Percentiles rank a stretch among this genome's conserved stretches.
These are phyloP conservation scores for Aphelocoma californica DNA, from an alignment of 2,797 vertebrate genomes.

Conservation along the genomic window DNA sequence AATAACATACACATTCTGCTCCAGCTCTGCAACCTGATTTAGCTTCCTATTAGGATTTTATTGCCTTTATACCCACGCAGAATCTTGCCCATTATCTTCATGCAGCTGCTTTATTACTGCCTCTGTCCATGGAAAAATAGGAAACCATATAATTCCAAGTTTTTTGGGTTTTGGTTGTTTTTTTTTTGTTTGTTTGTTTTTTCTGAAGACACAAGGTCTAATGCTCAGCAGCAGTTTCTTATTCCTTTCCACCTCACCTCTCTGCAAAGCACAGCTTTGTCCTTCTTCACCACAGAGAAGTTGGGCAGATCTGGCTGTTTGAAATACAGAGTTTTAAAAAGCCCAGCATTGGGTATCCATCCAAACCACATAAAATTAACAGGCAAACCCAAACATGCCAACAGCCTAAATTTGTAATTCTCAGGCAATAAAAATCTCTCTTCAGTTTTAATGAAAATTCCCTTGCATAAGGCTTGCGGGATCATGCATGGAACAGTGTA, in stretches of 20 bases:
- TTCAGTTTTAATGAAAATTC: constrained; percentile 2
- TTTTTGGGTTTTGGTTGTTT: no score
- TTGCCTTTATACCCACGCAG: background rate
- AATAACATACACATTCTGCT: background rate
- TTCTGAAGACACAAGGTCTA: background rate
- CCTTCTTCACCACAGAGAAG: background rate
- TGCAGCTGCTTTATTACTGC: background rate
- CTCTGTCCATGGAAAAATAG: background rate
- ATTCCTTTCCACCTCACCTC: background rate
- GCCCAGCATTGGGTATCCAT: background rate
- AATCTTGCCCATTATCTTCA: background rate
- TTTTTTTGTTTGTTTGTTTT: no score
- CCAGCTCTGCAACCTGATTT: background rate
- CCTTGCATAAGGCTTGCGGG: background rate
- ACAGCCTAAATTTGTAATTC: background rate
- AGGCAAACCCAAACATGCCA: background rate
- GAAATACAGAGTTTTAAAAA: background rate
- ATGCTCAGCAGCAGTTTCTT: background rate
- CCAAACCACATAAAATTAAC: background rate
- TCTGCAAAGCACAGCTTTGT: background rate
- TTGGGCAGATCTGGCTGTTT: background rate
- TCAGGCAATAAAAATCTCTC: background rate
- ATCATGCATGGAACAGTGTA: background rate
- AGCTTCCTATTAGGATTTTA: background rate
- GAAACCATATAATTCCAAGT: background rate